These are phyloP conservation scores for Trichopria drosophilae DNA, from an alignment of 2,888 invertebrate genomes.

Conservation along the genomic window DNA sequence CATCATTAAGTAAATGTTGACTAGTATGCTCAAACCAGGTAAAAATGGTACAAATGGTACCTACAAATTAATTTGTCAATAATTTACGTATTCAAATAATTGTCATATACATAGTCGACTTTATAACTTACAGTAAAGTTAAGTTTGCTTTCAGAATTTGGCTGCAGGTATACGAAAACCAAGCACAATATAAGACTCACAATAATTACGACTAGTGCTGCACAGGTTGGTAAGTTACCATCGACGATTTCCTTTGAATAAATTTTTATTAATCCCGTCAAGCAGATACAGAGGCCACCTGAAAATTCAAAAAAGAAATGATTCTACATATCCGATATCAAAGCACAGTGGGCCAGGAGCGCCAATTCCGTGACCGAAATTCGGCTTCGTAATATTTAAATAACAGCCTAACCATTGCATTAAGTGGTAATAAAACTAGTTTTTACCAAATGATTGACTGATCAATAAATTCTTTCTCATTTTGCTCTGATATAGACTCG, in stretches of 20 bases:
- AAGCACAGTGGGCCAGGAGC: too few species aligned
- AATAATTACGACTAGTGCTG: constrained; percentile 29
- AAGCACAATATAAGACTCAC: constrained; percentile 33
- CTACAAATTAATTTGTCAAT: neutral
- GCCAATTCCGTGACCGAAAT: too few species aligned
- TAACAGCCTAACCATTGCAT: too few species aligned
- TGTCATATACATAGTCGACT: neutral
- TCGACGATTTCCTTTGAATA: constrained; percentile 31
- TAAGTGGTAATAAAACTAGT: too few species aligned
- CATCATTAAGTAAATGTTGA: constrained; percentile 4
- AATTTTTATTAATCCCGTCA: constrained; percentile 31
- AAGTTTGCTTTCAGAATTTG: constrained; percentile 47
- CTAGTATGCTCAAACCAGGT: neutral
- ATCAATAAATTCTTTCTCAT: too few species aligned
- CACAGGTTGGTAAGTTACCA: constrained; percentile 29
- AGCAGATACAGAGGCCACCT: constrained; percentile 39
- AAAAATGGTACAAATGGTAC: constrained; percentile 1
- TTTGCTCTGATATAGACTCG: too few species aligned
- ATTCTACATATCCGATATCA: too few species aligned
- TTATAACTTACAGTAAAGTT: constrained; percentile 48
- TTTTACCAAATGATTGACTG: too few species aligned
- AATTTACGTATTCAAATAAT: neutral
- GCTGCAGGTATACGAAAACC: constrained; percentile 48
- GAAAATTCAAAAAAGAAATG: constrained; percentile 1
- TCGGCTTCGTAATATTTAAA: too few species aligned